Evolutionary conservation across 92 coral and sea anemone genomes (phyloP).

Genomic region (Umimayanthus kanabou): DNA sequence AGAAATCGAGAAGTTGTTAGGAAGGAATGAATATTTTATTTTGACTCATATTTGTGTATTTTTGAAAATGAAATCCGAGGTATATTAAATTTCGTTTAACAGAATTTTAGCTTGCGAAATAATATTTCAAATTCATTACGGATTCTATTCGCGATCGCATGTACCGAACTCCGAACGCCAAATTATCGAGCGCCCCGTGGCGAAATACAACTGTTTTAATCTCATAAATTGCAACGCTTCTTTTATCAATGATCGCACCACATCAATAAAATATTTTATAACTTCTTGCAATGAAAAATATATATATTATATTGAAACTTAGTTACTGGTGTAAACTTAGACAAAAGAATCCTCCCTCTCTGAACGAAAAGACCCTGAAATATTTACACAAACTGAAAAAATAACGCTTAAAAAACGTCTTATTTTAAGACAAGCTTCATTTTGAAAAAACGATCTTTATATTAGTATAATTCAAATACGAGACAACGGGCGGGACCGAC

Average conservation of each 20-base stretch:
- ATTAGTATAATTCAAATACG: background rate
- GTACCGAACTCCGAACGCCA: slow-evolving; percentile 9
- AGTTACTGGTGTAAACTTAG: background rate
- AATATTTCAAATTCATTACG: slow-evolving; percentile 23
- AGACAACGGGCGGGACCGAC: slow-evolving; percentile 16
- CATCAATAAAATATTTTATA: slow-evolving; percentile 2
- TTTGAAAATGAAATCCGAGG: background rate
- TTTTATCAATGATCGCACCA: background rate
- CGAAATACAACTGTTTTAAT: slow-evolving; percentile 22
- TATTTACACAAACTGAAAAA: background rate
- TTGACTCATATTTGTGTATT: slow-evolving; percentile 13
- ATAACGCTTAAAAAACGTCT: no score
- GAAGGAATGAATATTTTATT: slow-evolving; percentile 9
- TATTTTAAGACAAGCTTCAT: background rate
- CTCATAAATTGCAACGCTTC: slow-evolving; percentile 22
- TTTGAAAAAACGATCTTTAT: background rate
- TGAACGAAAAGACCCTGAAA: background rate
- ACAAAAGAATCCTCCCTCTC: background rate
- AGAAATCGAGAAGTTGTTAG: slow-evolving; percentile 25
- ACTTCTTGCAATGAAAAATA: background rate
- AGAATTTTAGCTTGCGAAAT: background rate
- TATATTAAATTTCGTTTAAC: slow-evolving; percentile 35
- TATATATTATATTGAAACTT: background rate
- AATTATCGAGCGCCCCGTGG: slow-evolving; percentile 1
- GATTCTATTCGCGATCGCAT: background rate